Evolutionary conservation across 2,888 invertebrate genomes (phyloP).

Genomic region (Stenodera caucasica): DNA sequence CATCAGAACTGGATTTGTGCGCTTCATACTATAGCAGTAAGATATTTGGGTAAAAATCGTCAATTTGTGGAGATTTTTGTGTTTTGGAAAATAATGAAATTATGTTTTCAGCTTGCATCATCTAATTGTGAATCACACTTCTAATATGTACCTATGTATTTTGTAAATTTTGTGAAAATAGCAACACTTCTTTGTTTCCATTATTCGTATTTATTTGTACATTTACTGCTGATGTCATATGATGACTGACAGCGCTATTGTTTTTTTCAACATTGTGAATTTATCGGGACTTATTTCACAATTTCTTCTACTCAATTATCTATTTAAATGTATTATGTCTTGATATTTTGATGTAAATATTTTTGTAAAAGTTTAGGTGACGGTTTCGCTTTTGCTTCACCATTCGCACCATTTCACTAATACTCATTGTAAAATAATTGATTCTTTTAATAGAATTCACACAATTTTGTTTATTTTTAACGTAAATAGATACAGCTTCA

Average conservation of each 20-base stretch:
- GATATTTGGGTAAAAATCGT: not conserved
- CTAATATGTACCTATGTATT: constrained; percentile 42
- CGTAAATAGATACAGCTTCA: constrained; percentile 55
- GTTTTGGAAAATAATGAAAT: not conserved
- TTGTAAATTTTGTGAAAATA: constrained; percentile 47
- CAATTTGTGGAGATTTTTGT: not conserved
- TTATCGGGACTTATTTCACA: constrained; percentile 36
- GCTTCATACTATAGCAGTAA: constrained; percentile 20
- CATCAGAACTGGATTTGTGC: constrained; percentile 40
- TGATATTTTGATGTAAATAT: too few species aligned
- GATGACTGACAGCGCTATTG: constrained; percentile 38
- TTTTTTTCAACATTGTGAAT: constrained; percentile 35
- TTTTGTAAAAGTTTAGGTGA: constrained; percentile 22
- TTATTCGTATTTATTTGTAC: constrained; percentile 12
- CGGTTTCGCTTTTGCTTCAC: constrained; percentile 34
- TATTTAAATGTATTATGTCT: constrained; percentile 12
- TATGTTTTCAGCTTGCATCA: constrained; percentile 45
- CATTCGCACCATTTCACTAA: constrained; percentile 36
- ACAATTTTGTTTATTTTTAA: constrained; percentile 42
- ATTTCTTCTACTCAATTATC: constrained; percentile 17
- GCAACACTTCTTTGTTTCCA: constrained; percentile 45
- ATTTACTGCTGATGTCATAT: constrained; percentile 38
- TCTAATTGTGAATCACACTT: constrained; percentile 50
- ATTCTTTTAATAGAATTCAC: constrained; percentile 30
- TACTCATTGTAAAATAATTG: constrained; percentile 29